Evolutionary conservation across 2,888 invertebrate genomes (phyloP), one percentile per base, ranked within the genome.

Genomic region (Agriotes lineatus): DNA sequence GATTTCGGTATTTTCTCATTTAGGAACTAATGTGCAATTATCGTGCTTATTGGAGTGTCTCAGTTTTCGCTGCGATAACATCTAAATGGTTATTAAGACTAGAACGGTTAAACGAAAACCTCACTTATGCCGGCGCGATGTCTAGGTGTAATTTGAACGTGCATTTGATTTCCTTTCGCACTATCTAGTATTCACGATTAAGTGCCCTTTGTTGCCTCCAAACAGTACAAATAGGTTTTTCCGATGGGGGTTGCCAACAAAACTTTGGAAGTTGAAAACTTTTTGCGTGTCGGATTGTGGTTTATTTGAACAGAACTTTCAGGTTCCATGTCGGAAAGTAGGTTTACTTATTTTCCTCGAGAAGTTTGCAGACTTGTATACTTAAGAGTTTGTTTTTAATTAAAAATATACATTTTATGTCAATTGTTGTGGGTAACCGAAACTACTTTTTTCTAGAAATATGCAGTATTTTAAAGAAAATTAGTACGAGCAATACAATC

Each of bases 1-100:
- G 56, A 57, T 45, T 64, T 56, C 22, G 22, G 64, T 56, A 64
- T 57, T 45, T 64, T 64, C 57, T 64, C 63, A 45, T 64, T 64
- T 64, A 57, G 45, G 12, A 48, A 35, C 63, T 64, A 64, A 64
- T 57, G 52, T 56, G 35, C 56, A 64, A 64, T 64, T 64, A 57
- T 22, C 19, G 56, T 45, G 56, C 48, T 64, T 64, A 64, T 64
- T 57, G 57, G 64, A 57, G 56, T 64, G 57, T 57, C 64, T 64
- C 64, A 52, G 64, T 57, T 64, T 37, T 45, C 64, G 42, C 48
- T 37, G 45, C 30, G 52, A 52, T 64, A 64, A 44, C 45, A 64
- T 64, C 56, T 45, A 56, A 57, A 56, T 57, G 42, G 42, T 45
- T 64, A 57, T 57, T 57, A 64, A 42, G 42, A 54, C 48, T 45